These are phyloP conservation scores for Rhinolophus ferrumequinum DNA, from an alignment of 2,113 vertebrate genomes.

Conservation along the genomic window DNA sequence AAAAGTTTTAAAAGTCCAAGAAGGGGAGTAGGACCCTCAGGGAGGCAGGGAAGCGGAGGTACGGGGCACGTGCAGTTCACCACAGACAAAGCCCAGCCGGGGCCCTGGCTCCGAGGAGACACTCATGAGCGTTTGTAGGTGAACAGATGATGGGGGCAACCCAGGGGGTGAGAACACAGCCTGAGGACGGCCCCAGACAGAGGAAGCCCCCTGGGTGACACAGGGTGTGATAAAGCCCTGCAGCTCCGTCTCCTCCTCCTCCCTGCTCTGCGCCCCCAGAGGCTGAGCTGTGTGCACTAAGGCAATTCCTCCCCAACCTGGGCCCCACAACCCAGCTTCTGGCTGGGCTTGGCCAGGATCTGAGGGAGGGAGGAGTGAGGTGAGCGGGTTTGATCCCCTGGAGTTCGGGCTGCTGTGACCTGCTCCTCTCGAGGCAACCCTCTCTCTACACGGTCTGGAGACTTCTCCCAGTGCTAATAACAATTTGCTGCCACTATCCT, in stretches of 20 bases:
- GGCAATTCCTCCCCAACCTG: neutral
- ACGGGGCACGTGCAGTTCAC: fast-evolving
- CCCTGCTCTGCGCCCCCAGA: neutral
- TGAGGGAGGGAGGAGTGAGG: neutral
- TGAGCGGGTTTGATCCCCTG: neutral
- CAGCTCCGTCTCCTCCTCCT: fast-evolving
- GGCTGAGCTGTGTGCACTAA: neutral
- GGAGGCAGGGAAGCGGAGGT: neutral
- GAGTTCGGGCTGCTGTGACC: neutral
- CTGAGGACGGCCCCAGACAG: no score
- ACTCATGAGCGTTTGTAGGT: fast-evolving
- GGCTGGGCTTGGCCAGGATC: neutral
- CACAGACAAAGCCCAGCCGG: neutral
- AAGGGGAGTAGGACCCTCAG: neutral
- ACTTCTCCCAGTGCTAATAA: neutral
- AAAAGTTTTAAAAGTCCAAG: neutral
- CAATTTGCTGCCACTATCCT: neutral
- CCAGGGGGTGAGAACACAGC: neutral
- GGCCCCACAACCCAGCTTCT: neutral
- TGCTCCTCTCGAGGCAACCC: neutral
- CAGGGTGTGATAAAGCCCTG: neutral
- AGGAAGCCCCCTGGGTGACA: neutral
- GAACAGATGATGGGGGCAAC: neutral
- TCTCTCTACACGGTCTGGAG: neutral
- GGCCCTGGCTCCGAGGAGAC: neutral